These are phyloP conservation scores for Onychomys torridus DNA, from an alignment of 2,797 vertebrate genomes.

Conservation along the genomic window DNA sequence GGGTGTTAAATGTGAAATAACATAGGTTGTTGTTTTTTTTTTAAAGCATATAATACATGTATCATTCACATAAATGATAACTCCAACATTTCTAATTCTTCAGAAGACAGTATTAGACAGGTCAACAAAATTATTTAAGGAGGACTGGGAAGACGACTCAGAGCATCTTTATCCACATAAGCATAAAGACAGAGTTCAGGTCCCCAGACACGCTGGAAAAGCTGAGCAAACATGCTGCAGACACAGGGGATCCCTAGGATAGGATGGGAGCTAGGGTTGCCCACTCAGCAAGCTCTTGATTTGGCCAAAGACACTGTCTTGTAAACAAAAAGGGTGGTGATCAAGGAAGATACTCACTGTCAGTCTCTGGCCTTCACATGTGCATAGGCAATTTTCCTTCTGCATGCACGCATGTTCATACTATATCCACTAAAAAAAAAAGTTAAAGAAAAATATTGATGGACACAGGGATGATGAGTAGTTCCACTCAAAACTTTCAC, in stretches of 20 bases:
- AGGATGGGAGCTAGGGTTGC: background rate
- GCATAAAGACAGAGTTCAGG: background rate
- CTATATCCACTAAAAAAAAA: background rate
- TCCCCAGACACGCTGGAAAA: background rate
- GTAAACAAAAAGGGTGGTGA: too few relatives aligned
- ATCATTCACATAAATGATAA: background rate
- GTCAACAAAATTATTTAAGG: background rate
- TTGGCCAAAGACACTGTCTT: background rate
- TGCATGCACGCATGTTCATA: too few relatives aligned
- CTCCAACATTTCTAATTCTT: slow-evolving; percentile 31
- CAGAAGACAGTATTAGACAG: slow-evolving; percentile 29
- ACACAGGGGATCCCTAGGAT: background rate
- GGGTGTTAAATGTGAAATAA: slow-evolving; percentile 11
- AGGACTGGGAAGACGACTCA: background rate
- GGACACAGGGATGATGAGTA: background rate
- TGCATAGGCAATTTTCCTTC: background rate
- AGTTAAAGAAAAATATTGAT: background rate
- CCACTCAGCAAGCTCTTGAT: background rate
- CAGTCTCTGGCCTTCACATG: too few relatives aligned
- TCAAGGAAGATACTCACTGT: background rate
- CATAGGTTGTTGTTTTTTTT: background rate
- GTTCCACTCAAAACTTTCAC: background rate
- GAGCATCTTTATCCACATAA: background rate
- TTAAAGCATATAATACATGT: slow-evolving; percentile 34
- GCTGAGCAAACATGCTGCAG: background rate